Evolutionary conservation across 2,797 vertebrate genomes (phyloP), one percentile per base, ranked within the genome.

Genomic region (Intellagama lesueurii): DNA sequence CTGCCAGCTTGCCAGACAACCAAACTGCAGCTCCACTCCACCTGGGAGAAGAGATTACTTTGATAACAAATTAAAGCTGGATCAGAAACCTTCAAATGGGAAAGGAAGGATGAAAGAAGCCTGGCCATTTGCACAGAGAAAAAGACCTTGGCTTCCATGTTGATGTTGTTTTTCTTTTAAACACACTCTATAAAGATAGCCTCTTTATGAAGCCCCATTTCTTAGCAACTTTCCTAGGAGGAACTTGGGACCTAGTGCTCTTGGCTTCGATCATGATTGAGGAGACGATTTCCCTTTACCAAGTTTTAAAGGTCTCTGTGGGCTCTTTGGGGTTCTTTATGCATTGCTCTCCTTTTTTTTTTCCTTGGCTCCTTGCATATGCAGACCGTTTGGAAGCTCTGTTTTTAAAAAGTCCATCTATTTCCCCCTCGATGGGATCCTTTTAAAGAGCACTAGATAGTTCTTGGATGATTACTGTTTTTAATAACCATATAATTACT

Each of bases 401-500:
- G 95, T 95, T 90, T 96, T 22, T 96, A 92, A 95, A 96, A 95
- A 96, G 95, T 96, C 95, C 92, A 79, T 96, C 97, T 97, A 96
- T 97, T 96, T 97, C 95, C 95, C 94, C 60, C 90, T 95, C 91
- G 94, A 96, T 96, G 94, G 92, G 95, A 95, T 96, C 95, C 85
- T 96, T 96, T 96, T 24, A 28, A 5, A 96, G 92, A 94, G 91
- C 94, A 92, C 87, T 92, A 95, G 94, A 96, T 97, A 96, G 96
- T 97, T 97, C 94, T 95, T 95, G 92, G 94, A 97, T 97, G 96
- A 97, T 97, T 96, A 96, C 96, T 97, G 96, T 96, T 97, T 97
- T 97, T 97, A 97, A 97, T 97, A 97, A 97, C 96, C 91, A 90
- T 94, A 93, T 97, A 97, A 97, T 97, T 96, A 97, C 95, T 92